Evolutionary conservation across 2,113 vertebrate genomes (phyloP).

Genomic region (Desmodus rotundus): DNA sequence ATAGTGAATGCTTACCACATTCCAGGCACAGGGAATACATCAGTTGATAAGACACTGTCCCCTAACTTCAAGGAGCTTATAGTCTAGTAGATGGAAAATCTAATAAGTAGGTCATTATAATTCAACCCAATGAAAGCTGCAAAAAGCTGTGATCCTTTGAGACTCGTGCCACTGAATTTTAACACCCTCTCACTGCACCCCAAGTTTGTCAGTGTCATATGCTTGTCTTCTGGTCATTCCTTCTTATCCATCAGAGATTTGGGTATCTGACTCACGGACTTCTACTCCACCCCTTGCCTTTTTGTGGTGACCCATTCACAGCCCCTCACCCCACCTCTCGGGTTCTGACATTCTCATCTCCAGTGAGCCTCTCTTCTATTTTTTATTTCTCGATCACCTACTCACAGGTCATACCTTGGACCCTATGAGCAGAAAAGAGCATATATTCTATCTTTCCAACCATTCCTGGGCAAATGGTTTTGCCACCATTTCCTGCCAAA

Average conservation of each 20-base stretch:
- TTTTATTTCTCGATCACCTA: background rate
- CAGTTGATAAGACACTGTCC: no score
- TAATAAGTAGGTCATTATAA: background rate
- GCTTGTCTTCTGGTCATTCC: background rate
- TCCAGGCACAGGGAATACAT: background rate
- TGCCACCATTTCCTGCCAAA: background rate
- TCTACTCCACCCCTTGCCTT: background rate
- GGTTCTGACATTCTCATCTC: background rate
- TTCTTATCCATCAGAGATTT: background rate
- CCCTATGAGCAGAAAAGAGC: background rate
- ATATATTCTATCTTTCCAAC: background rate
- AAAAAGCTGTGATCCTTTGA: background rate
- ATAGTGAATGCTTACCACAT: background rate
- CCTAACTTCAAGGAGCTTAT: background rate
- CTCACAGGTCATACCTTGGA: background rate
- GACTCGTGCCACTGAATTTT: background rate
- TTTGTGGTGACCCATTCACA: no score
- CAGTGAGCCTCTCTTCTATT: background rate
- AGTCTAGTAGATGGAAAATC: background rate
- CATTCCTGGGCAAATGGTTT: background rate
- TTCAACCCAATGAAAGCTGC: background rate
- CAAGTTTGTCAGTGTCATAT: background rate
- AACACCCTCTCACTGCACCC: fast-evolving
- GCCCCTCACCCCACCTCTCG: background rate
- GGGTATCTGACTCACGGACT: background rate